A percentile compares a stretch with the other conserved stretches of the same genome.
Conservation (phyloP, 1,140 invertebrate species). For the Drosophila albomicans region DNA sequence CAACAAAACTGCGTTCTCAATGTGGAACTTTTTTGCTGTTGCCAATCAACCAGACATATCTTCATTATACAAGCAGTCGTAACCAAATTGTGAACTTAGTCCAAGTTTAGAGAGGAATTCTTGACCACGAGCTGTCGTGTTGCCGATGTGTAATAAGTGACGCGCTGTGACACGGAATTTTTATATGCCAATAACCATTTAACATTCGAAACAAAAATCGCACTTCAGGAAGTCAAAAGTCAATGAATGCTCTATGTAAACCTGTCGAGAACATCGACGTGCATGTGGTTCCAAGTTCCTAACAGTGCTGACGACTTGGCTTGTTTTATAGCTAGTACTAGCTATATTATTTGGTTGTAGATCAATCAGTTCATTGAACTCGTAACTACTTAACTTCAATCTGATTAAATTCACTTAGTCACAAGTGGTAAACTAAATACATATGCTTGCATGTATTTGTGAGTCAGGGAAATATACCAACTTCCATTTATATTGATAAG, state of each 20-base stretch:
- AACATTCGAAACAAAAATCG: constrained; percentile 20
- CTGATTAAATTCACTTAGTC: not conserved
- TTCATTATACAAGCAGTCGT: constrained; percentile 29
- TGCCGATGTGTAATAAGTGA: constrained; percentile 40
- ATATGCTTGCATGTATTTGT: not conserved
- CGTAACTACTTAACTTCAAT: not conserved
- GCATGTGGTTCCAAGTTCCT: constrained; percentile 42
- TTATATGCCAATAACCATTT: constrained; percentile 46
- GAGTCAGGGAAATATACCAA: not conserved
- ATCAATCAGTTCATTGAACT: constrained; percentile 4
- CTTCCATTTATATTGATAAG: constrained; percentile 1
- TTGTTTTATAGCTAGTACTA: not conserved
- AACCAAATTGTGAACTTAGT: constrained; percentile 26
- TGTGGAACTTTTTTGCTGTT: constrained; percentile 4
- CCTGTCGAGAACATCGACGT: constrained; percentile 34
- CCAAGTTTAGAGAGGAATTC: constrained; percentile 40
- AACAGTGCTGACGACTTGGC: constrained; percentile 21
- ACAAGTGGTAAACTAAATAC: not conserved
- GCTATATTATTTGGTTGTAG: not conserved
- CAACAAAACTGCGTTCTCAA: not conserved
- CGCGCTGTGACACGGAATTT: constrained; percentile 3
- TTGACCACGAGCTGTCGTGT: constrained; percentile 35
- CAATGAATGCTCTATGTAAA: constrained; percentile 67
- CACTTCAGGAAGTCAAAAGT: constrained; percentile 59
- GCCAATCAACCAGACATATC: not conserved